phyloP scores from a whole-genome alignment of 2,888 invertebrate species.

The Drosophila meridiana region DNA sequence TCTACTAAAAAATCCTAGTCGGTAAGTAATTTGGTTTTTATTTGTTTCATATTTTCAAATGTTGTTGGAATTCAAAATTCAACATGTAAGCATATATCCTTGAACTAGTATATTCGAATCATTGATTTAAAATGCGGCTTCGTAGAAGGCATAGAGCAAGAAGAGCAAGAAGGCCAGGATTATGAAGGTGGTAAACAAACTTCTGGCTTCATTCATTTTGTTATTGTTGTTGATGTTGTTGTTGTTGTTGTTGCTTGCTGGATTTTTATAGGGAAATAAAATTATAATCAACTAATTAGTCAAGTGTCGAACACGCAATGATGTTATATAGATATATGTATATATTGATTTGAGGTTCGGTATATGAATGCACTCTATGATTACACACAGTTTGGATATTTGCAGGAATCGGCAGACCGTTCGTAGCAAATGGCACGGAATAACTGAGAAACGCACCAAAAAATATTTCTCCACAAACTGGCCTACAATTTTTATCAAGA shows the following conservation, averaged over 20 bases:
- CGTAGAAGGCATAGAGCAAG: constrained; percentile 89
- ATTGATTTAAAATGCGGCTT: constrained; percentile 85
- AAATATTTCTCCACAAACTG: constrained; percentile 80
- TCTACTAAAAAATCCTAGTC: constrained; percentile 60
- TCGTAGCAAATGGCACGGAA: constrained; percentile 83
- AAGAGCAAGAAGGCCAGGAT: constrained; percentile 89
- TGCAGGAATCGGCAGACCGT: constrained; percentile 74
- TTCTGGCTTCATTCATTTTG: constrained; percentile 87
- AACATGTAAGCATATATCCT: constrained; percentile 72
- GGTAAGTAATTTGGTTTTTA: constrained; percentile 41
- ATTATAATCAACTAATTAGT: constrained; percentile 25
- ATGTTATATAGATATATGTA: background rate
- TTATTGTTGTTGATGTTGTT: constrained; percentile 39
- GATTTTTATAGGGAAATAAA: constrained; percentile 37
- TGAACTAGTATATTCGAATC: constrained; percentile 56
- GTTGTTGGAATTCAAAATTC: constrained; percentile 67
- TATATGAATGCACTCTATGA: constrained; percentile 1
- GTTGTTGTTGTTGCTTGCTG: constrained; percentile 40
- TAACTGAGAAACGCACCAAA: constrained; percentile 81
- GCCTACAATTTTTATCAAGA: constrained; percentile 48
- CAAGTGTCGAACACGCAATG: background rate
- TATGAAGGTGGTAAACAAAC: constrained; percentile 89
- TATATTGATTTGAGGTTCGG: background rate
- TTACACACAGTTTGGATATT: constrained; percentile 49
- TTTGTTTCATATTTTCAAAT: constrained; percentile 35